Conservation (phyloP, 1,140 invertebrate genomes). For the Pararge aegeria region DNA sequence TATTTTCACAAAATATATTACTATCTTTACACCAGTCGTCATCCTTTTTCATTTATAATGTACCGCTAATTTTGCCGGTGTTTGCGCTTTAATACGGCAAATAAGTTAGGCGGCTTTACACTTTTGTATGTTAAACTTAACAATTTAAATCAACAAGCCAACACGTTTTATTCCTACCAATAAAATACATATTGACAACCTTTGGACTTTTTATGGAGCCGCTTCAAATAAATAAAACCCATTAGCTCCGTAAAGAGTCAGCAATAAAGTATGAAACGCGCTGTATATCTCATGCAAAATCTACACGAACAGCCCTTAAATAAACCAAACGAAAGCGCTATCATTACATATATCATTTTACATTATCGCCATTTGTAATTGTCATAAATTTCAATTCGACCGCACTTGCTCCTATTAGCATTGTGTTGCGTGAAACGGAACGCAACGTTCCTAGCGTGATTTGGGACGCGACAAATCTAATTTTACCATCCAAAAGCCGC, state of each 20-base stretch:
- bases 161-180: background rate
- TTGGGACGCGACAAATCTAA: conserved; percentile 53
- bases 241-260: background rate
- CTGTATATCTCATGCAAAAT: conserved; percentile 6
- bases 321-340: conserved; percentile 16
- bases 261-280: conserved; percentile 1
- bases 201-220: background rate
- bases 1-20: too few relatives aligned
- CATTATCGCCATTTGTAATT: conserved; percentile 47
- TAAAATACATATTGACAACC: background rate
- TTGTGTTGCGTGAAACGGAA: conserved; percentile 56
- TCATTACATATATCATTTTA: conserved; percentile 33
- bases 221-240: conserved; percentile 2
- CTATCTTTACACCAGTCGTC: too few relatives aligned
- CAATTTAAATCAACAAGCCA: background rate
- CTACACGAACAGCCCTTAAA: conserved; percentile 12
- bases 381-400: conserved; percentile 58
- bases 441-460: conserved; percentile 56
- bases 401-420: conserved; percentile 65
- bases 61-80: background rate
- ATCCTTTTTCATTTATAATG: too few relatives aligned
- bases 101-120: background rate
- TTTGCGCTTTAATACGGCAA: background rate
- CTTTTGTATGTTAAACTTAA: background rate
- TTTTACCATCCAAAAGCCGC: conserved; percentile 6